Evolutionary conservation across 2,888 invertebrate species (phyloP), one percentile per base, ranked within the genome.

Genomic region (Drosophila peninsularis): DNA sequence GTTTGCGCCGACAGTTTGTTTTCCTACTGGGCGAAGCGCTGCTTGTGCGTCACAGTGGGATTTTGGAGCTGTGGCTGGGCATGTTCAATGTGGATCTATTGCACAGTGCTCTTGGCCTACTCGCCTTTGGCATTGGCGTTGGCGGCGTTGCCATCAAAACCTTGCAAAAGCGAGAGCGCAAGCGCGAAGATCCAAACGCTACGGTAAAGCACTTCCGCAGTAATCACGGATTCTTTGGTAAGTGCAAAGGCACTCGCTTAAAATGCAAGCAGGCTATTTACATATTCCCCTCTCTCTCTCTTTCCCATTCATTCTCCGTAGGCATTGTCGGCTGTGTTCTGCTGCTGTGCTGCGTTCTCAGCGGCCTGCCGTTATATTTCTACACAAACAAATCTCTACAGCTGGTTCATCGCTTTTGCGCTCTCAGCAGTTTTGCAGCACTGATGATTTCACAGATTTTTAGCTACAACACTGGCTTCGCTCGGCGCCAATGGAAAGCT

Each of bases 391-490:
- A 37, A 52, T 11, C 62, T 53, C 37, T 83, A 39, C 69, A 82
- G 39, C 57, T 84, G 17, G 17, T 82, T 5, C 91, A 91, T 64
- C 86, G 88, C 5, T 75, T 83, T 45, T 75, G 87, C 9, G 88
- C 88, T 5, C 65, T 91, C 11, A 21, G 75, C 56, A 83, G 88
- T 11, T 91, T 91, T 63, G 53, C 84, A 6, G 55, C 80, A 7
- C 84, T 90, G 45, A 90, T 91, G 86, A 64, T 88, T 10, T 78
- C 88, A 0, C 90, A 91, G 63, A 88, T 87, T 63, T 88, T 77
- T 37, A 88, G 91, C 52, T 91, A 91, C 62, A 84, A 91, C 34
- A 91, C 91, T 13, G 91, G 91, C 10, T 91, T 91, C 56, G 89
- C 90, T 4, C 60, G 70, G 4, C 87, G 91, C n/a, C 90, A 90